Evolutionary conservation across 2,797 vertebrate genomes (phyloP).

Genomic region (Muscicapa comitata): DNA sequence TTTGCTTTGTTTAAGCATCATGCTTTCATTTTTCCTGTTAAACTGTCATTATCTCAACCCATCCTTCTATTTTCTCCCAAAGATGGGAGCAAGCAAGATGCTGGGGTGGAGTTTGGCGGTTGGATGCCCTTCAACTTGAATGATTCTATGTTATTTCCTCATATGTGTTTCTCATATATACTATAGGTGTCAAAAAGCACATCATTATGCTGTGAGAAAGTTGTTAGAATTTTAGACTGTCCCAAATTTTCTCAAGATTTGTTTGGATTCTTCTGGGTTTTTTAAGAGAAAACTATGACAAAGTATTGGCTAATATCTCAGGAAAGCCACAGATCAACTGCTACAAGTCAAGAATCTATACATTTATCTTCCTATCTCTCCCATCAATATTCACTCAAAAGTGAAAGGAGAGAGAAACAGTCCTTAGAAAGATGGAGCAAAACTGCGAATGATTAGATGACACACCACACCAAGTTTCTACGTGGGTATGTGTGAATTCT

Average conservation of each 20-base stretch:
- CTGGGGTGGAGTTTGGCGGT: not conserved
- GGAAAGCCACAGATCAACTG: not conserved
- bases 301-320: not conserved
- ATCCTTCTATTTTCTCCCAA: not conserved
- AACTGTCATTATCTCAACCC: not conserved
- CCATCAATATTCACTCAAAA: not conserved
- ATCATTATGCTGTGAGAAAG: not conserved
- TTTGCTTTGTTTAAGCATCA: not conserved
- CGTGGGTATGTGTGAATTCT: conserved; percentile 39
- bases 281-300: not conserved
- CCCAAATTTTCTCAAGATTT: not conserved
- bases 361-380: not conserved
- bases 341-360: not conserved
- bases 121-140: not conserved
- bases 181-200: not conserved
- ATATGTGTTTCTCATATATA: not conserved
- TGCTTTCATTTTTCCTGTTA: not conserved
- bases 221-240: not conserved
- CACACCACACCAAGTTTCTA: not conserved
- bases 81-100: not conserved
- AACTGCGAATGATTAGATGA: conserved; percentile 22
- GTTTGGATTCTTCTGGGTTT: not conserved
- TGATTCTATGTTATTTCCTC: not conserved
- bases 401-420: not conserved
- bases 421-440: not conserved